A percentile compares a stretch with the other conserved stretches of the same genome.
These are phyloP conservation scores for Percina caprodes DNA, from an alignment of 2,113 vertebrate genomes.

Conservation along the genomic window DNA sequence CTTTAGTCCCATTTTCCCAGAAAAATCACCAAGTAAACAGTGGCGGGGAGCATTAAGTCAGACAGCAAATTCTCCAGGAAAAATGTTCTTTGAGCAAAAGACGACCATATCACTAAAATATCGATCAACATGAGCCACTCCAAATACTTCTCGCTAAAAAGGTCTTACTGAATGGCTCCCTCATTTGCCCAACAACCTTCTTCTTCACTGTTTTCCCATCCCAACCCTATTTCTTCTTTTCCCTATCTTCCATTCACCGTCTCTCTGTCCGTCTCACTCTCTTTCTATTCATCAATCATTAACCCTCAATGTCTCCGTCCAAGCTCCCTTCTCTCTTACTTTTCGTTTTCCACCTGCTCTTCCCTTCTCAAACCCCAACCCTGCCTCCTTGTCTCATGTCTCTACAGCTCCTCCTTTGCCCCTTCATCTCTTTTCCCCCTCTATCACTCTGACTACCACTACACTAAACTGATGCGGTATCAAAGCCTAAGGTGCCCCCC, in stretches of 20 bases:
- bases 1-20: slow-evolving; percentile 46
- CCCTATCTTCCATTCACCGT: background rate
- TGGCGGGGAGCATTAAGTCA: slow-evolving; percentile 28
- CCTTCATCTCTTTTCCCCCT: background rate
- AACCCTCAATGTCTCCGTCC: slow-evolving; percentile 3
- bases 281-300: slow-evolving; percentile 19
- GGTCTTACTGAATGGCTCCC: slow-evolving; percentile 25
- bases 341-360: slow-evolving; percentile 32
- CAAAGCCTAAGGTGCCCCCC: slow-evolving; percentile 56
- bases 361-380: background rate
- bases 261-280: background rate
- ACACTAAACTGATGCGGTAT: slow-evolving; percentile 61
- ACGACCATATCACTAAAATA: slow-evolving; percentile 58
- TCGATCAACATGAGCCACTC: slow-evolving; percentile 49
- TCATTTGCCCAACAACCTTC: slow-evolving; percentile 24
- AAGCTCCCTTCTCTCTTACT: slow-evolving; percentile 7
- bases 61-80: slow-evolving; percentile 36
- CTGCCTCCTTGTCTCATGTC: slow-evolving; percentile 15
- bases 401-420: slow-evolving; percentile 28
- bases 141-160: slow-evolving; percentile 33
- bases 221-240: slow-evolving; percentile 9
- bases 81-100: slow-evolving; percentile 52
- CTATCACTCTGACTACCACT: slow-evolving; percentile 52
- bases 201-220: slow-evolving; percentile 20
- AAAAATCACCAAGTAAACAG: slow-evolving; percentile 51